These are phyloP conservation scores for Agrochola litura DNA, from an alignment of 2,888 invertebrate genomes.

Conservation along the genomic window DNA sequence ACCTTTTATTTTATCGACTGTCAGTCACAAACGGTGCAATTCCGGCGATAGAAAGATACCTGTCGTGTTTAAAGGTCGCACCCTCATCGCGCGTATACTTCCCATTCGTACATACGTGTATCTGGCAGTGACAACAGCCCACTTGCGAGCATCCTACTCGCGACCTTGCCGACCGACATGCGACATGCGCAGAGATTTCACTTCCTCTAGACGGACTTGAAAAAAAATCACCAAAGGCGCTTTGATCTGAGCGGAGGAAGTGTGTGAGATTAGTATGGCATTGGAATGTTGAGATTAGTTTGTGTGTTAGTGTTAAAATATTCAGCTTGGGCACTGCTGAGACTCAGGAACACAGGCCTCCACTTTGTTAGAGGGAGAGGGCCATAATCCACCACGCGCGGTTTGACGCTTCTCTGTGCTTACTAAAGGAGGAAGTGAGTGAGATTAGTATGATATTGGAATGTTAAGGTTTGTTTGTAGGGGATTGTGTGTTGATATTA, in stretches of 20 bases:
- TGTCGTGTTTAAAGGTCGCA: constrained; percentile 53
- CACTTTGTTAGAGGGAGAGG: not conserved
- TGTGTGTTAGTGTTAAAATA: not conserved
- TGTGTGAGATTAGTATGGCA: constrained; percentile 22
- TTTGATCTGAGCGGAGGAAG: constrained; percentile 61
- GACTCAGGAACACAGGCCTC: not conserved
- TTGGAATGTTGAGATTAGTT: constrained; percentile 1
- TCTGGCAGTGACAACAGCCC: constrained; percentile 79
- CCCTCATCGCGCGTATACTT: constrained; percentile 54
- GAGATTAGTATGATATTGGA: constrained; percentile 1
- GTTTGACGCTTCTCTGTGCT: constrained; percentile 54
- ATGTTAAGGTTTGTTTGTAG: not conserved
- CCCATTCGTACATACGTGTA: constrained; percentile 58
- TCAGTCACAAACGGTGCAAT: not conserved
- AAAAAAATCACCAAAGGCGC: constrained; percentile 66
- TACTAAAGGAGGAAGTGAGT: constrained; percentile 3
- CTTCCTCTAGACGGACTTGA: constrained; percentile 80
- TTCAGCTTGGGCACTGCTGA: not conserved
- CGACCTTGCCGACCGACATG: constrained; percentile 89
- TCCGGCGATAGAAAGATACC: not conserved
- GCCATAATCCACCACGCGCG: constrained; percentile 23
- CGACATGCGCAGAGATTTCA: constrained; percentile 81
- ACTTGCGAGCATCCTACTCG: constrained; percentile 88
- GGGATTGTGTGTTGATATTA: not conserved
- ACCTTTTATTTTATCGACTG: not conserved